Base-by-base conservation (phyloP, 2,797 vertebrate genomes). In the Gambelia wislizenii region DNA sequence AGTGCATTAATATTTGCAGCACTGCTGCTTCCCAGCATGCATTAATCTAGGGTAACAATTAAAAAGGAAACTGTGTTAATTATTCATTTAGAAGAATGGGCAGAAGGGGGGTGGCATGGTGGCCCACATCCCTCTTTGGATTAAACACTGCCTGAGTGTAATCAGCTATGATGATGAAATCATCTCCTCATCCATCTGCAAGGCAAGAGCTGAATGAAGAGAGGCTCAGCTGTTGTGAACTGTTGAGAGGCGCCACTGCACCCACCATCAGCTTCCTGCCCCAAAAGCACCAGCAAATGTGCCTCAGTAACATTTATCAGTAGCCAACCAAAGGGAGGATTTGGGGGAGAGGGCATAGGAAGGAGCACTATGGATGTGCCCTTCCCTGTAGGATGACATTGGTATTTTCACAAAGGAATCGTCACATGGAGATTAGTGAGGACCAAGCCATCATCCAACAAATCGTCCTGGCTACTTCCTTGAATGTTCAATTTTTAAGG, bases 161-260 rank as follows among this genome's bases (percentile, higher is more conserved):
- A 78, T 90, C 74, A 70, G 80, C 74, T 86, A 75, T 52, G 80
- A 83, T 49, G 85, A 87, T 83, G 85, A 78, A 90, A 47, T 87
- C 85, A 84, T 83, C 83, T 67, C 47, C 33, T 61, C 12, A 79
- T 77, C 84, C 84, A 86, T 83, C 87, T 91, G 84, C 20, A 8
- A 59, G 56, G 84, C 81, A 18, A 44, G 44, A 42, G n/a, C 13
- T 77, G 36, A 82, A 42, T 59, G 84, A 70, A 36, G 76, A 47
- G 33, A 4, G 18, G 25, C 80, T 49, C 54, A 64, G 42, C 70
- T 49, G 44, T 33, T 42, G 22, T 0, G 13, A 56, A 27, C 67
- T 59, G 33, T 49, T 27, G 49, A 80, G 42, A 25, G 44, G 44
- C 79, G 69, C 70, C 39, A 59, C 25, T 0, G 61, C 87, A 42